phyloP scores from a whole-genome alignment of 1,140 invertebrate genomes.

The Caerostris extrusa region DNA sequence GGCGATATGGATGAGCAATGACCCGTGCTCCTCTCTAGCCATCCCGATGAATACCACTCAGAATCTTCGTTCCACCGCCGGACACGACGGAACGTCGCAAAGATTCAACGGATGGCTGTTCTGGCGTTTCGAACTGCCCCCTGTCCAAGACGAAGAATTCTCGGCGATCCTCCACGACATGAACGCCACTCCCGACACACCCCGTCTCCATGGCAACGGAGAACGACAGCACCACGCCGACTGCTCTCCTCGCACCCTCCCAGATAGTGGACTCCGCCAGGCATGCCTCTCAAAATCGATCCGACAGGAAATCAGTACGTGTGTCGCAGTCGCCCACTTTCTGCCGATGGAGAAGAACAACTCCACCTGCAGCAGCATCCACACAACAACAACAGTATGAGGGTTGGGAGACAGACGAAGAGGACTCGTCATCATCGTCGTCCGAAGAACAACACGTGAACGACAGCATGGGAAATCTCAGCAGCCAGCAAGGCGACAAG shows the following conservation, averaged over 20 bases:
- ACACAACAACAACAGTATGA: background rate
- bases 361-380: background rate
- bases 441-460: background rate
- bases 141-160: constrained; percentile 68
- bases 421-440: too few relatives aligned
- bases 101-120: constrained; percentile 75
- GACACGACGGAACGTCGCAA: background rate
- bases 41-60: background rate
- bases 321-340: constrained; percentile 6
- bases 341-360: background rate
- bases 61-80: background rate
- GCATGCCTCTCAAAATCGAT: constrained; percentile 68
- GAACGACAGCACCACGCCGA: background rate
- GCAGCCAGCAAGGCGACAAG: constrained; percentile 75
- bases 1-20: constrained; percentile 73
- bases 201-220: constrained; percentile 44
- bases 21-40: constrained; percentile 12
- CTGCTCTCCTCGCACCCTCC: background rate
- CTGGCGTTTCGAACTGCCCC: constrained; percentile 71
- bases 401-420: constrained; percentile 14
- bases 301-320: constrained; percentile 38
- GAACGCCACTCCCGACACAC: background rate
- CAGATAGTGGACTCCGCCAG: constrained; percentile 35
- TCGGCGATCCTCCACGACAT: background rate
- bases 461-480: constrained; percentile 75